Evolutionary conservation across 2,888 invertebrate species (phyloP).

Genomic region (Dasysyrphus albostriatus): DNA sequence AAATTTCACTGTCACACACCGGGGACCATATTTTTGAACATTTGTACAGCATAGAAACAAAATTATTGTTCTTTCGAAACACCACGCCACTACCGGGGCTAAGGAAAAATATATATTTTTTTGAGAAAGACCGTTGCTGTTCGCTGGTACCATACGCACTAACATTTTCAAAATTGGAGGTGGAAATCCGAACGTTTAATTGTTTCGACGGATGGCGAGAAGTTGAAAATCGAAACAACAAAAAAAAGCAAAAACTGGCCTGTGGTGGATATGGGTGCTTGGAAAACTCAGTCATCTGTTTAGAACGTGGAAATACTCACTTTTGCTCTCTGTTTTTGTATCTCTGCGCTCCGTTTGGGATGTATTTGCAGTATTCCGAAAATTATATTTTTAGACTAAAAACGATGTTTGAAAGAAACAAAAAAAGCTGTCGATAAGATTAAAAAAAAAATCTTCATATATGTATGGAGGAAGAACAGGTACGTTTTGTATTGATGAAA

Average conservation of each 20-base stretch:
- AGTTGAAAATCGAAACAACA: background rate
- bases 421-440: slow-evolving; percentile 24
- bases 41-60: slow-evolving; percentile 45
- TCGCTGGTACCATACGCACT: slow-evolving; percentile 73
- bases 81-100: slow-evolving; percentile 22
- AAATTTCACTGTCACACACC: slow-evolving; percentile 59
- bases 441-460: background rate
- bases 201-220: slow-evolving; percentile 52
- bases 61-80: slow-evolving; percentile 39
- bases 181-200: slow-evolving; percentile 58
- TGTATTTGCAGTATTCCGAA: slow-evolving; percentile 46
- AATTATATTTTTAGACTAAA: slow-evolving; percentile 63
- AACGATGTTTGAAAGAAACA: slow-evolving; percentile 41
- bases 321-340: slow-evolving; percentile 66
- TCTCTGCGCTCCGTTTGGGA: slow-evolving; percentile 25
- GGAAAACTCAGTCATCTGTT: slow-evolving; percentile 67
- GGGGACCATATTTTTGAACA: slow-evolving; percentile 55
- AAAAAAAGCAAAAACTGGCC: slow-evolving; percentile 32
- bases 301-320: slow-evolving; percentile 37
- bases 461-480: background rate
- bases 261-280: slow-evolving; percentile 51
- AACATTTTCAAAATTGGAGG: slow-evolving; percentile 56
- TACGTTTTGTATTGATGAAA: background rate
- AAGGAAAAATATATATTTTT: slow-evolving; percentile 19
- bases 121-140: slow-evolving; percentile 60